Evolutionary conservation across 2,888 invertebrate species (phyloP).

Genomic region (Pinctada fucata): DNA sequence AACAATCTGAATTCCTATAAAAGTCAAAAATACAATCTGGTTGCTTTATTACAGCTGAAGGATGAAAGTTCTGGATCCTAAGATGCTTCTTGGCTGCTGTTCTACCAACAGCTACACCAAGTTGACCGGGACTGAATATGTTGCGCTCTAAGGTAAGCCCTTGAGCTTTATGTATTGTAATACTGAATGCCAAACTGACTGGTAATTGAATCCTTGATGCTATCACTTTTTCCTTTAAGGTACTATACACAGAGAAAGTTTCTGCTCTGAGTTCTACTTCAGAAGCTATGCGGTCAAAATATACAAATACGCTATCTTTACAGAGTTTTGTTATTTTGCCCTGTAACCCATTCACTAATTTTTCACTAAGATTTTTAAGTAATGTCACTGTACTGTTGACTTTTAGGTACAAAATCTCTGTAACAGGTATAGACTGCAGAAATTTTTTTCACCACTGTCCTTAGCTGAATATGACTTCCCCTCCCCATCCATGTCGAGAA

Average conservation of each 20-base stretch:
- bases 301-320: conserved; percentile 19
- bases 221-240: conserved; percentile 5
- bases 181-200: conserved; percentile 11
- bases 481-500: not conserved
- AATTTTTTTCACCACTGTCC: conserved; percentile 22
- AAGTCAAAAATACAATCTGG: not conserved
- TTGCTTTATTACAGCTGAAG: not conserved
- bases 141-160: conserved; percentile 24
- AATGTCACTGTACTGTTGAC: conserved; percentile 28
- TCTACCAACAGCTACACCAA: conserved; percentile 11
- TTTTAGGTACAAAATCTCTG: conserved; percentile 28
- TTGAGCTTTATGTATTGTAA: conserved; percentile 38
- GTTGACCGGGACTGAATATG: conserved; percentile 3
- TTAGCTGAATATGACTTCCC: not conserved
- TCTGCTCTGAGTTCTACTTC: conserved; percentile 16
- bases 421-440: conserved; percentile 21
- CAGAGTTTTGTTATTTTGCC: conserved; percentile 4
- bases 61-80: not conserved
- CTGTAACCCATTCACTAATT: conserved; percentile 42
- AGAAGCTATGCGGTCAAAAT: conserved; percentile 4
- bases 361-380: conserved; percentile 38
- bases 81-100: not conserved
- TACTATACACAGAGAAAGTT: conserved; percentile 23
- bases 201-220: conserved; percentile 35
- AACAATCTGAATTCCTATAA: not conserved